Base-by-base conservation (phyloP, 2,888 invertebrate species). In the Heliconius charithonia region DNA sequence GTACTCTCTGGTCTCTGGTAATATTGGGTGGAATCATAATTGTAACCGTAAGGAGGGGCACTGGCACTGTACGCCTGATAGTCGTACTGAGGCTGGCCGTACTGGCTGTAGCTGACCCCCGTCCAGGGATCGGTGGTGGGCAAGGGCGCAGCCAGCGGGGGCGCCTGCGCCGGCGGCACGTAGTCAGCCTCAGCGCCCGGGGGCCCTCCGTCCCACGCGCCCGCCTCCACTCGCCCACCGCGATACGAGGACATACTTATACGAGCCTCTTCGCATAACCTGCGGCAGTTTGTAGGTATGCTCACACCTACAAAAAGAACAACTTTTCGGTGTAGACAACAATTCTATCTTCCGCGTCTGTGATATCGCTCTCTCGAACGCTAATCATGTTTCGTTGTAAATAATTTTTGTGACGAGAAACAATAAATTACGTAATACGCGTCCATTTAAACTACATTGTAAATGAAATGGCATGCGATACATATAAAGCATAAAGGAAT, bases 291-390 rank as follows among this genome's bases (percentile, higher is more conserved):
- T 93, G 95, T 95, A 94, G 93, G 95, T 95, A 94, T 91, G 94
- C 93, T 94, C 94, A 94, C 95, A 96, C 96, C 96, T 96, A 96
- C 95, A 96, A 96, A 96, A 95, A 96, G 96, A 96, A 96, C 91
- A 96, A 96, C 96, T 96, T 94, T 95, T 95, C 93, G 96, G 96
- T 96, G 96, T 96, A 95, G 94, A 93, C 90, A 93, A 90, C 94
- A 92, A 92, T 87, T 94, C 93, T 91, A 89, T 87, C 86, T 83
- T 89, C 87, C 85, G 89, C 89, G 89, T 88, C 89, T 87, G 90
- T 88, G 87, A 87, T 79, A 80, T 87, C 88, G 90, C 89, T 91
- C 88, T 88, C 87, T 86, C 86, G 86, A 63, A 87, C 84, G 86
- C 84, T 87, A 87, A 85, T 90, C 89, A 88, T 89, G 88, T 89